Evolutionary conservation across 2,888 invertebrate species (phyloP), one percentile per base, ranked within the genome.

Genomic region (Lithophane semibrunnea): DNA sequence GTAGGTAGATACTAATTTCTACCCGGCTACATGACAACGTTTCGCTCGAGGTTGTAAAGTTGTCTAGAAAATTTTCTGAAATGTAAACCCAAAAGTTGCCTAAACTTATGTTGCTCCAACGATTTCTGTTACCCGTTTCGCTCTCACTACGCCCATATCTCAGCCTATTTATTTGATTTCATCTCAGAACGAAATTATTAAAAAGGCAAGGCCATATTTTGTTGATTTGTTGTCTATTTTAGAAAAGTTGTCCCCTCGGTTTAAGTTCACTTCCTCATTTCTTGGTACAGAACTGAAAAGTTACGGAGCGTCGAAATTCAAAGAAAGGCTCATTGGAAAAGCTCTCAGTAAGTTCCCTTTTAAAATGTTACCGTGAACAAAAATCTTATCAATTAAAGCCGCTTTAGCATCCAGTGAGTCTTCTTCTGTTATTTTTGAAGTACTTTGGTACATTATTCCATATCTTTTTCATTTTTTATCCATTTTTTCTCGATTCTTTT

Each of bases 261-360:
- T 79, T 56, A 37, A 42, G 63, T 29, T 37, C 54, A n/a, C 63
- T 78, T 78, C 24, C 63, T 72, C 49, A 52, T 64, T 79, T 44
- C 49, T 49, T 80, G 29, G 18, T 61, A 60, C 56, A 78, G n/a
- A 18, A 72, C 44, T 58, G 37, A 65, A 74, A 80, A 65, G 65
- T 74, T 65, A 65, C 47, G n/a, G 58, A 37, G 37, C 52, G n/a
- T 65, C 64, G 29, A 47, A 44, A 47, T 65, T 79, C 65, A 74
- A 80, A 61, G 49, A 80, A 61, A 42, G 54, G 54, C 8, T 49
- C 54, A 66, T 49, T 61, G 10, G 29, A 18, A 47, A 66, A 47
- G 13, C 60, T 65, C n/a, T 75, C 54, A 61, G 24, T 29, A 66
- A 61, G 37, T 75, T 56, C 29, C 12, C 29, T 47, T 61, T 54